These are phyloP conservation scores for Drosophila bocqueti DNA, from an alignment of 1,140 invertebrate genomes.

Conservation along the genomic window DNA sequence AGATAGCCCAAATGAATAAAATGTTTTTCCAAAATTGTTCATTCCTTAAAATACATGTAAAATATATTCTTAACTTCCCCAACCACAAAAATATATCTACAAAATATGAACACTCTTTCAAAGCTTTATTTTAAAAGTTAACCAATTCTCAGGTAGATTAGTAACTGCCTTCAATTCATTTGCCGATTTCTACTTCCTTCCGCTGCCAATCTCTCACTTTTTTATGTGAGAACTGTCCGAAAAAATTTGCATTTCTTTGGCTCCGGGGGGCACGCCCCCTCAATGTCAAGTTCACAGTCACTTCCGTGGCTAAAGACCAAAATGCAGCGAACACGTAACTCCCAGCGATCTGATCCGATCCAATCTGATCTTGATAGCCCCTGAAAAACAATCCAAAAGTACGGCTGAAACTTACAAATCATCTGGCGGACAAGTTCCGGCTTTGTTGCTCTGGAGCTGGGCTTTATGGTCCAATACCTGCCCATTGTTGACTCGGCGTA, in stretches of 20 bases:
- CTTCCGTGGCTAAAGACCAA: conserved; percentile 46
- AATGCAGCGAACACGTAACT: conserved; percentile 39
- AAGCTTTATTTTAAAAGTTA: not conserved
- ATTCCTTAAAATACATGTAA: too few relatives aligned
- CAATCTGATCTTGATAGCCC: conserved; percentile 35
- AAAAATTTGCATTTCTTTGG: conserved; percentile 51
- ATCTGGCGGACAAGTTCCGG: conserved; percentile 75
- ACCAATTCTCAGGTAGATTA: conserved; percentile 3
- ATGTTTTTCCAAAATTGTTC: too few relatives aligned
- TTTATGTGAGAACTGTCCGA: conserved; percentile 35
- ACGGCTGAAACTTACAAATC: conserved; percentile 71
- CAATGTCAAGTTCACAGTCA: conserved; percentile 76
- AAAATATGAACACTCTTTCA: not conserved
- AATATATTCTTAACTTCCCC: not conserved
- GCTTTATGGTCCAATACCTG: conserved; percentile 61
- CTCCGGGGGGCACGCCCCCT: conserved; percentile 12
- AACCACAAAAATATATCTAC: too few relatives aligned
- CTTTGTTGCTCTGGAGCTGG: conserved; percentile 38
- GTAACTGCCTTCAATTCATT: conserved; percentile 7
- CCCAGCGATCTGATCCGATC: conserved; percentile 21
- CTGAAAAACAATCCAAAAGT: conserved; percentile 7
- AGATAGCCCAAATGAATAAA: too few relatives aligned
- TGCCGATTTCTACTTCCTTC: conserved; percentile 43
- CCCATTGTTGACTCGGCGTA: conserved; percentile 66
- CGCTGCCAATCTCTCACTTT: conserved; percentile 17